phyloP scores from a whole-genome alignment of 2,113 vertebrate species.

The Narcine bancroftii region DNA sequence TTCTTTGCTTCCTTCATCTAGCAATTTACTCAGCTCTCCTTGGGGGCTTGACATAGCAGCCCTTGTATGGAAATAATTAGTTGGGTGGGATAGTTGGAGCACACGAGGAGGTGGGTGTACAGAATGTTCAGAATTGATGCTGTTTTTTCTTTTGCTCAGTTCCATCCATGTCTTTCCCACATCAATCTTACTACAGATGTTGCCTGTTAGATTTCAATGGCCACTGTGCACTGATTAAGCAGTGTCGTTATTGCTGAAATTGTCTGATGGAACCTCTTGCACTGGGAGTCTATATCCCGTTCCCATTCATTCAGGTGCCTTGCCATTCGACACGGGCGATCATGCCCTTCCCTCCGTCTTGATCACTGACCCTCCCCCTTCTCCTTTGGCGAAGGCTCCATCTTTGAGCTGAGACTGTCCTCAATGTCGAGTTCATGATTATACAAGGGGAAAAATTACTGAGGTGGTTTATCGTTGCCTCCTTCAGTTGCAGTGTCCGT shows the following conservation, averaged over 20 bases:
- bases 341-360: too few species aligned
- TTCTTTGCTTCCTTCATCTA: background rate
- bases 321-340: too few species aligned
- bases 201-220: background rate
- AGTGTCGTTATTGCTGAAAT: background rate
- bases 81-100: background rate
- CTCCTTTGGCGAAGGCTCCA: too few species aligned
- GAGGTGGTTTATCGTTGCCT: too few species aligned
- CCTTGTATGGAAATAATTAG: background rate
- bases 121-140: too few species aligned
- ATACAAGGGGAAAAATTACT: too few species aligned
- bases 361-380: too few species aligned
- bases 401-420: too few species aligned
- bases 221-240: background rate
- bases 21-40: background rate
- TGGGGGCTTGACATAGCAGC: background rate
- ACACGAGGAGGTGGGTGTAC: background rate
- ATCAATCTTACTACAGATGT: background rate
- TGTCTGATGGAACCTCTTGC: background rate
- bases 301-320: too few species aligned
- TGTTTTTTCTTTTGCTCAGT: background rate
- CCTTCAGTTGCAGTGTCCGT: too few species aligned
- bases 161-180: background rate
- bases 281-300: constrained; percentile 7
- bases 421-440: too few species aligned